Conservation (phyloP, 2,113 vertebrate genomes). For the Nettapus auritus region DNA sequence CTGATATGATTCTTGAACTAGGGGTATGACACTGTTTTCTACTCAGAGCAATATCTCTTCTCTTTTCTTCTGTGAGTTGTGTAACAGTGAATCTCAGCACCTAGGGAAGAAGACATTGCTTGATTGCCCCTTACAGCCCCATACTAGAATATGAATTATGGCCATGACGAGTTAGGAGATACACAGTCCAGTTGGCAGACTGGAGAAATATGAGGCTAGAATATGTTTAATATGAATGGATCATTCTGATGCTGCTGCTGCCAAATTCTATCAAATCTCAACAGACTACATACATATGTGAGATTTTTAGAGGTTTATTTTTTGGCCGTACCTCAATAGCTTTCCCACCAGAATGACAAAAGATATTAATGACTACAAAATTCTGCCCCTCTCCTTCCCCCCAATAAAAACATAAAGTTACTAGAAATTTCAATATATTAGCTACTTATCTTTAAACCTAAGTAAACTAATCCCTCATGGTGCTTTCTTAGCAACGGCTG, state of each 20-base stretch:
- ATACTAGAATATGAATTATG: neutral
- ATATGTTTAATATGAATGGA: neutral
- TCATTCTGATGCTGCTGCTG: neutral
- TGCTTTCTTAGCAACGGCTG: neutral
- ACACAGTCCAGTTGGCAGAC: neutral
- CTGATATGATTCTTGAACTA: neutral
- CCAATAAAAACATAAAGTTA: neutral
- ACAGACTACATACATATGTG: neutral
- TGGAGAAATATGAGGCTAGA: neutral
- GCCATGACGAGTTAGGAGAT: neutral
- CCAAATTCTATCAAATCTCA: neutral
- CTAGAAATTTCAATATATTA: neutral
- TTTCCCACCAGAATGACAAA: neutral
- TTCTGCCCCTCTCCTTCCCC: neutral
- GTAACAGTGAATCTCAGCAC: neutral
- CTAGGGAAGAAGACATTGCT: neutral
- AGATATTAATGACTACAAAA: neutral
- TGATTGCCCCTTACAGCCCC: neutral
- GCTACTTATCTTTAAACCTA: neutral
- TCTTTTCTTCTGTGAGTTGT: neutral
- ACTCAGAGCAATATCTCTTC: neutral
- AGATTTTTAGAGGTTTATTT: neutral
- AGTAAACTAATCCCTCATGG: neutral
- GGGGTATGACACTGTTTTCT: neutral
- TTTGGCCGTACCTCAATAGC: neutral